Conservation (phyloP, 1,140 invertebrate species). For the Dufourea novaeangliae region DNA sequence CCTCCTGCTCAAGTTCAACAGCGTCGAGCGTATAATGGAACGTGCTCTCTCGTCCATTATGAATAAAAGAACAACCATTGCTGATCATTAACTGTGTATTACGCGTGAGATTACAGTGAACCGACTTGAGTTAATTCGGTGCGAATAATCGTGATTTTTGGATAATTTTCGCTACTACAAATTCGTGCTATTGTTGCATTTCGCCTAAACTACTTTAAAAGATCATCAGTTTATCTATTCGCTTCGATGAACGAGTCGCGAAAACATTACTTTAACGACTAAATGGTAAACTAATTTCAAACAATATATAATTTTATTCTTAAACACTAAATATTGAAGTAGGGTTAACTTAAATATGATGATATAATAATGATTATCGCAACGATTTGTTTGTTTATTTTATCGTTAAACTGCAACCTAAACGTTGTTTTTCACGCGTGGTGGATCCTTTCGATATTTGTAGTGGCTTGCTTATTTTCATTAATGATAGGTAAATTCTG, state of each 20-base stretch:
- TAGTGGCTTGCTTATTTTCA: constrained; percentile 25
- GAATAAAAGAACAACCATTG: constrained; percentile 41
- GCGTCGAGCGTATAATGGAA: constrained; percentile 49
- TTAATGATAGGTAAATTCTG: constrained; percentile 48
- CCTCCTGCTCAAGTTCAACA: constrained; percentile 42
- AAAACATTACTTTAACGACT: too few relatives aligned
- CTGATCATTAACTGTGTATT: constrained; percentile 27
- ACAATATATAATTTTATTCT: too few relatives aligned
- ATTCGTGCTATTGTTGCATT: too few relatives aligned
- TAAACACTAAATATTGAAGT: too few relatives aligned
- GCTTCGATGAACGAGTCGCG: not conserved
- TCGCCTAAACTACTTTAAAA: not conserved
- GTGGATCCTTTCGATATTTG: constrained; percentile 21
- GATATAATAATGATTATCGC: not conserved
- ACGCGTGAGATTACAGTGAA: not conserved
- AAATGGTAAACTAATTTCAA: not conserved
- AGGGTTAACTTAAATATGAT: too few relatives aligned
- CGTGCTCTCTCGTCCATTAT: constrained; percentile 19
- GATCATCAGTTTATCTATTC: not conserved
- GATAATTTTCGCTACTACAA: too few relatives aligned
- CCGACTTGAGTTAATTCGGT: not conserved
- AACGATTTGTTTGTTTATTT: not conserved
- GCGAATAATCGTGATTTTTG: not conserved
- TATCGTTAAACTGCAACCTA: not conserved
- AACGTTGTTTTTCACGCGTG: not conserved